Base-by-base conservation (phyloP, 2,113 vertebrate species). In the Leptosomus discolor region DNA sequence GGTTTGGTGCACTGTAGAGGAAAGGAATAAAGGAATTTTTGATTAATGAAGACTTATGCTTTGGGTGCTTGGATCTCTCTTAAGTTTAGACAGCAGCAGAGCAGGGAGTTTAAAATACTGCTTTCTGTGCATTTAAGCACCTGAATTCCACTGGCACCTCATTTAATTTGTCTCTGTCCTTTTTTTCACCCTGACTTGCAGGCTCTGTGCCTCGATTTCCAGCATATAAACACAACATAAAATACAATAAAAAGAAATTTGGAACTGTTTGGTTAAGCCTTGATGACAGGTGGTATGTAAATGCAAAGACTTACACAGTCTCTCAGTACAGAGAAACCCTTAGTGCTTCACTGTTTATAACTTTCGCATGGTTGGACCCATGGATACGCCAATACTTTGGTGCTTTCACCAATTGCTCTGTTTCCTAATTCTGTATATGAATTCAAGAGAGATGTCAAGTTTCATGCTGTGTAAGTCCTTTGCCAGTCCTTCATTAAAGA, bases 331-430 rank as follows among this genome's bases (percentile, higher is more conserved):
- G 39, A 87, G 51, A 34, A 90, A 26, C 32, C 37, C 60, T 57
- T 34, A 46, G 14, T 2, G 11, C 80, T 75, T 64, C 1, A 3
- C 34, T 46, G 34, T 20, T 81, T 53, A 2, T 71, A 68, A 75
- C 26, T 63, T 91, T 17, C 65, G 14, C 30, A 3, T 16, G 77
- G 78, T 83, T 75, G 90, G 82, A 53, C 43, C 82, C 39, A 45
- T 19, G 26, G 88, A 69, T 61, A 30, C 0, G 0, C 30, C 75
- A 9, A 16, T 45, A 23, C 45, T 85, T 73, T 0, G 0, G 12
- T 73, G 24, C 53, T 60, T 79, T 53, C 70, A 14, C 57, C 6
- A 30, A 39, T 37, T 64, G 61, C 57, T 80, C 80, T 41, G 8
- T 76, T 93, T 83, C 65, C 61, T 27, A 41, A 4, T 73, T 57